Percentiles rank a stretch among this genome's conserved stretches.
Conservation (phyloP, 2,888 invertebrate species). For the Philereme vetulata region DNA sequence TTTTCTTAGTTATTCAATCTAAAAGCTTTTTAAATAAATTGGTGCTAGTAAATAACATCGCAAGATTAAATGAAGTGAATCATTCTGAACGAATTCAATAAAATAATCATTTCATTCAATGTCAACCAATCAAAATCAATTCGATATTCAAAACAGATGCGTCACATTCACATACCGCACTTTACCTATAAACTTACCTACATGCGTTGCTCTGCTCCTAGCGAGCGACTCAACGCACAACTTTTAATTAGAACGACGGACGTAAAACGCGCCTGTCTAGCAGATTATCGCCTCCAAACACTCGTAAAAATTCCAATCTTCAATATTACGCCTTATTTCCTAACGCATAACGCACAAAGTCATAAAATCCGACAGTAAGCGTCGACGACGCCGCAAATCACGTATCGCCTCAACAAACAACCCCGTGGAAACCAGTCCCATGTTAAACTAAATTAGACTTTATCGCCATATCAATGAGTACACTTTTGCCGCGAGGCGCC, state of each 20-base stretch:
- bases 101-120: not conserved
- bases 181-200: constrained; percentile 16
- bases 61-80: not conserved
- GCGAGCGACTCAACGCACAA: constrained; percentile 43
- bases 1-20: constrained; percentile 16
- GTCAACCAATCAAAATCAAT: constrained; percentile 10
- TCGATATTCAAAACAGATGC: constrained; percentile 3
- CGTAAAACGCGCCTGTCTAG: constrained; percentile 44
- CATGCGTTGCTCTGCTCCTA: constrained; percentile 5
- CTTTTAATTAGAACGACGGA: constrained; percentile 71
- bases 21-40: not conserved
- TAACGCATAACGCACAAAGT: constrained; percentile 45
- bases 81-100: too few relatives aligned
- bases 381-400: constrained; percentile 72
- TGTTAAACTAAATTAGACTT: constrained; percentile 61
- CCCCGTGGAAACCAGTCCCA: constrained; percentile 57
- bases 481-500: constrained; percentile 58
- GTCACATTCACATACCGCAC: not conserved
- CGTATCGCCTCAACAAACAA: constrained; percentile 76
- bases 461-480: constrained; percentile 53
- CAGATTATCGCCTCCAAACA: constrained; percentile 39
- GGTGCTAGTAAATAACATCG: not conserved
- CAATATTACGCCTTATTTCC: constrained; percentile 48
- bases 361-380: constrained; percentile 57
- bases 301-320: constrained; percentile 45